Percentiles rank a stretch among this genome's conserved stretches.
Conservation (phyloP, 2,113 vertebrate genomes). For the Apteryx owenii region DNA sequence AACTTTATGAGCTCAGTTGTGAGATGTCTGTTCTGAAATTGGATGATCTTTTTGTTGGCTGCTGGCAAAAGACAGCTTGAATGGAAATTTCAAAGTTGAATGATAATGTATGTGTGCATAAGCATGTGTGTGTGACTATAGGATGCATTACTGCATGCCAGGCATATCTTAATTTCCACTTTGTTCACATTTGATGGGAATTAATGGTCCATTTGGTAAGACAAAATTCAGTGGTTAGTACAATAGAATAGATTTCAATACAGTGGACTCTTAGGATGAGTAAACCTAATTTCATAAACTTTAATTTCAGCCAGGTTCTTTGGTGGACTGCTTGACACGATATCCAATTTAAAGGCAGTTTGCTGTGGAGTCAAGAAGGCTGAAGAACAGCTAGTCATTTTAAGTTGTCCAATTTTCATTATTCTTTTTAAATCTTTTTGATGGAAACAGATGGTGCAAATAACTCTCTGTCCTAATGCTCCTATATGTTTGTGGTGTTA, state of each 20-base stretch:
- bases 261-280: no score
- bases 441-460: not conserved
- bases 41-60: not conserved
- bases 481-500: not conserved
- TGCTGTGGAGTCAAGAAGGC: not conserved
- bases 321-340: not conserved
- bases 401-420: not conserved
- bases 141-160: not conserved
- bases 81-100: not conserved
- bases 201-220: not conserved
- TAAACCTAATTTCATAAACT: not conserved
- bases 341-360: not conserved
- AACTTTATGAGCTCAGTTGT: not conserved
- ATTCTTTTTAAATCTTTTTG: not conserved
- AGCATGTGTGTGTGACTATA: not conserved
- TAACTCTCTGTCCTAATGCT: not conserved
- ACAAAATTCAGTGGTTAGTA: not conserved
- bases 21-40: not conserved
- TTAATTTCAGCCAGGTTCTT: not conserved
- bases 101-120: not conserved
- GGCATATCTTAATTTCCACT: not conserved
- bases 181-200: not conserved
- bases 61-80: not conserved
- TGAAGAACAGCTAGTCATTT: not conserved
- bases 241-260: not conserved